Evolutionary conservation across 2,888 invertebrate genomes (phyloP), one percentile per base, ranked within the genome.

Genomic region (Melanchra persicariae): DNA sequence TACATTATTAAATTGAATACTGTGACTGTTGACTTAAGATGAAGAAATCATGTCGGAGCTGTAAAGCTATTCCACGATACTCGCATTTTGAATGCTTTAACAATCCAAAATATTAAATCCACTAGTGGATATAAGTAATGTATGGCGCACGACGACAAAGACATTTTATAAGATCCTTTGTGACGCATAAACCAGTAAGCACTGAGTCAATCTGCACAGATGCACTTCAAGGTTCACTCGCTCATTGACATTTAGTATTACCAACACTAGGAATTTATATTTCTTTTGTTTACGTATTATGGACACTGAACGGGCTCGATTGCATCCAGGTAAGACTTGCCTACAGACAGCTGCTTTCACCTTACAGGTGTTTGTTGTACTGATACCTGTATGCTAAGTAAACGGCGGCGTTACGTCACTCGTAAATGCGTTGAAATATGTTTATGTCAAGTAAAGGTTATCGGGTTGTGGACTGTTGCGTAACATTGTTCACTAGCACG

Each of bases 381-480:
- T 82, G 83, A 75, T 74, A 79, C 81, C 52, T 58, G 24, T 52
- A 59, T 74, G 73, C 54, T 67, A n/a, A 87, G 87, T 89, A 89
- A 90, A 90, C 85, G 22, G 87, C 82, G 87, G 87, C 81, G 87
- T 92, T 92, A 91, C 90, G 90, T 91, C 91, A 91, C 87, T 79
- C 22, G 54, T 58, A 74, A 24, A 59, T 59, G 67, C 47, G 34
- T 67, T 34, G 40, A 54, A 75, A 67, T 47, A 52, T 66, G 51
- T 54, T 61, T 65, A 37, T 59, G 30, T 52, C 43, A 63, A 70
- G 59, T 61, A 59, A 74, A 71, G 61, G 77, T 81, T 66, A 74
- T 82, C 83, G 73, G 81, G 81, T 79, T 74, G 63, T 58, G 63
- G 63, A 74, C 69, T 71, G 77, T 81, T 71, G 74, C 77, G 71